Base-by-base conservation (phyloP, 2,888 invertebrate species). In the Acrobasis suavella region DNA sequence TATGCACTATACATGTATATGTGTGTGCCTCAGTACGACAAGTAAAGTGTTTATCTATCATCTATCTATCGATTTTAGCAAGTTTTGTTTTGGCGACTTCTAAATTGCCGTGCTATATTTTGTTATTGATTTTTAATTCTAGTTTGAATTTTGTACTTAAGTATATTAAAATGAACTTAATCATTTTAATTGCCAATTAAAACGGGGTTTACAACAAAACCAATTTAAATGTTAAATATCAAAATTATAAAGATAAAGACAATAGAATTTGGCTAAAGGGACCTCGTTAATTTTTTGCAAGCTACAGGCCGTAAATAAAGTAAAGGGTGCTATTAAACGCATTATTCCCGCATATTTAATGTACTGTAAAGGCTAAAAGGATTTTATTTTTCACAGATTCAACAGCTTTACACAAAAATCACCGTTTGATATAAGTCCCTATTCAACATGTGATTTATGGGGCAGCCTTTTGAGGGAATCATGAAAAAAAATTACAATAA, bases 321-420 rank as follows among this genome's bases (percentile, higher is more conserved):
- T 89, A 87, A 91, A 89, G 87, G 91, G 90, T 87, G 89, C 89
- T 87, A 90, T 91, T 91, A 91, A 91, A 89, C 87, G 89, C 87
- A 90, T 90, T 90, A 90, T 88, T 89, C 86, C 81, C 87, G 87
- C 85, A 90, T 89, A 86, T 90, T 91, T 90, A 90, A 91, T 91
- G 87, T 89, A 89, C 89, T 87, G 87, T 86, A 89, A 90, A 86
- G 82, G 85, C 80, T 87, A 85, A 89, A 89, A 83, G 86, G 83
- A 82, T 86, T 87, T 80, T 79, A 80, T 85, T 85, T 87, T 85
- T 85, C 75, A 78, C 81, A 84, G 79, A 81, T 86, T 85, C 83
- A 85, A 87, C 85, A 86, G 89, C 87, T 90, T 86, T 84, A 80
- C 83, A 81, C 83, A 80, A 80, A 86, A 85, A 87, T 86, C 76